Evolutionary conservation across 2,113 vertebrate genomes (phyloP).

Genomic region (Psittacula cyanocephala): DNA sequence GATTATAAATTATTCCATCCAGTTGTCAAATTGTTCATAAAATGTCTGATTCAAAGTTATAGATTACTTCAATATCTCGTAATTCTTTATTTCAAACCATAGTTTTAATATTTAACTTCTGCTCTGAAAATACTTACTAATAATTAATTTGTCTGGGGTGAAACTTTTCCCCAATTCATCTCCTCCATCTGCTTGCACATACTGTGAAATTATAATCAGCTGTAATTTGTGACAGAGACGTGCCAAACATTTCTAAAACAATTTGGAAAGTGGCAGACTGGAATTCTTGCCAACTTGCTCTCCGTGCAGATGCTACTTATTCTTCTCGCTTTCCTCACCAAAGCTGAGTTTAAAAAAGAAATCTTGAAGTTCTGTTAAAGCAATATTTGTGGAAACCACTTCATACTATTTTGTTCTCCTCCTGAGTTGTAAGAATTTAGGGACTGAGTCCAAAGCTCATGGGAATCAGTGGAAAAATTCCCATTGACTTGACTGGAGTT

Average conservation of each 20-base stretch:
- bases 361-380: constrained; percentile 62
- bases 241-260: constrained; percentile 81
- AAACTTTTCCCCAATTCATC: constrained; percentile 74
- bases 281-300: constrained; percentile 69
- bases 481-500: background rate
- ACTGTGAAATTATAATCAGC: constrained; percentile 80
- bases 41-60: constrained; percentile 27
- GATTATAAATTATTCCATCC: background rate
- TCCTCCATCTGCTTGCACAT: constrained; percentile 80
- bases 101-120: constrained; percentile 67
- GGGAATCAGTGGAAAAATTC: background rate
- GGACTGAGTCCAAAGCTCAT: background rate
- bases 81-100: constrained; percentile 48
- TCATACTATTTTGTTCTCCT: constrained; percentile 48
- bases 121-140: constrained; percentile 68
- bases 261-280: constrained; percentile 79
- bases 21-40: constrained; percentile 32
- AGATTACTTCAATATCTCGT: constrained; percentile 1
- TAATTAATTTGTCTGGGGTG: constrained; percentile 75
- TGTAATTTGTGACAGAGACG: constrained; percentile 79
- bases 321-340: constrained; percentile 62
- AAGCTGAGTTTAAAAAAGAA: constrained; percentile 65
- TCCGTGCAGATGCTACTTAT: constrained; percentile 73
- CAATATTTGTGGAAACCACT: constrained; percentile 55
- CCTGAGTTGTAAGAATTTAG: background rate